phyloP scores from a whole-genome alignment of 2,888 invertebrate species.

The Lottia gigantea region DNA sequence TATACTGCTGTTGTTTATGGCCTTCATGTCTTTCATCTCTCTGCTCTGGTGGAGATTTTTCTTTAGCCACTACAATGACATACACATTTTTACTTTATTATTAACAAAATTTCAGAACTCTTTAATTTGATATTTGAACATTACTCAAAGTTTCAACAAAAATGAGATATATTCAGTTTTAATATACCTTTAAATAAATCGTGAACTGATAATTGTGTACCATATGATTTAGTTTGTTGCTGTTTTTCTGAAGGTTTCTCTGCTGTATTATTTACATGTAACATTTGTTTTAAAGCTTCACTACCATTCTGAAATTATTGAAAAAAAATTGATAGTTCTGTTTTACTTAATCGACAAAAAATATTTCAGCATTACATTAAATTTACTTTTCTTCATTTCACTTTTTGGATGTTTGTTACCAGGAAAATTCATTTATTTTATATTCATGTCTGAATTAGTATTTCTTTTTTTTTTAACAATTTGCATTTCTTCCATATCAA shows the following conservation, averaged over 20 bases:
- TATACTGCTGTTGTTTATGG: conserved; percentile 22
- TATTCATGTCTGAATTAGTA: no score
- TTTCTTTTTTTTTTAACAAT: no score
- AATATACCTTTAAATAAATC: conserved; percentile 62
- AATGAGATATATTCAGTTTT: not conserved
- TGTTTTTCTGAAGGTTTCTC: conserved; percentile 13
- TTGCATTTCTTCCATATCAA: no score
- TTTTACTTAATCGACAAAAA: not conserved
- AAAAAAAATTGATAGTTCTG: not conserved
- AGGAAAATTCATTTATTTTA: no score
- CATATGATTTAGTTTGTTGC: conserved; percentile 37
- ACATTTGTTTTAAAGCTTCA: conserved; percentile 47
- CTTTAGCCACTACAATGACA: no score
- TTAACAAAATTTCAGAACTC: no score
- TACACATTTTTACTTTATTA: no score
- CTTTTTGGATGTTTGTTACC: no score
- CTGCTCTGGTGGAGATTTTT: not conserved
- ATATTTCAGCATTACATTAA: not conserved
- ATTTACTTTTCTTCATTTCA: no score
- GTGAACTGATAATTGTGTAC: conserved; percentile 58
- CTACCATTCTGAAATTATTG: conserved; percentile 44
- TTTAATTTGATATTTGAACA: no score
- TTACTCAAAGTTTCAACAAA: no score
- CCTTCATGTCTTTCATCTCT: conserved; percentile 24
- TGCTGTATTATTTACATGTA: not conserved